Evolutionary conservation across 2,113 vertebrate species (phyloP), one percentile per base, ranked within the genome.

Genomic region (Ammodytes marinus): DNA sequence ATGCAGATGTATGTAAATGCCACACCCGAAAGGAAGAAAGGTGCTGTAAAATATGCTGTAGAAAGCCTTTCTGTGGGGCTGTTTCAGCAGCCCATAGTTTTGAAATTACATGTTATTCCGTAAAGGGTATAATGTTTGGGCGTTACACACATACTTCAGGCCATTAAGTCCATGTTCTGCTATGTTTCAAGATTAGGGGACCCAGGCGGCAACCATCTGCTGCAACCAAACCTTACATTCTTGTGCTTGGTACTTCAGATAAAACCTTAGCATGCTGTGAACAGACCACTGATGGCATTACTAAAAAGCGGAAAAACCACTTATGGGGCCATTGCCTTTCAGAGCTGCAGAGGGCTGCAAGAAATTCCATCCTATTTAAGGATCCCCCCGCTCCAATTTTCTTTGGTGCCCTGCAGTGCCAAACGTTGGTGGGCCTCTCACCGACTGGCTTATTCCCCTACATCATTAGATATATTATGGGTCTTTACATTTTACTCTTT

Each of bases 231-330:
- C 53, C 45, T 17, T 11, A 80, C n/a, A 19, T 67, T 82, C 79
- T 19, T 54, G 60, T 81, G 79, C 19, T 27, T 70, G 83, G 66
- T 68, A 86, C 59, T 82, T 78, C 27, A 55, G 45, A 39, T 64
- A 61, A 68, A 68, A 55, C 69, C 45, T 37, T 50, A 74, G 54
- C 71, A 71, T 57, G 19, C 74, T 74, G 67, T 40, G 79, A 82
- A 81, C 69, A 80, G 43, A 69, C 53, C 55, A 19, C 68, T 66
- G 71, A 74, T 61, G 80, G 67, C 81, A 53, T 79, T 68, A 61
- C 76, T 64, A 40, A 80, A 76, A 77, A 52, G 64, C 27, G 7
- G 80, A 72, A 86, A 27, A 88, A 86, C 54, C 63, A 78, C 80
- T 77, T 37, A 46, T 1, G 8, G 64, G 70, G 60, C 10, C 67